Conservation (phyloP, 2,113 vertebrate genomes). For the rabbit (Oryctolagus cuniculus) region DNA sequence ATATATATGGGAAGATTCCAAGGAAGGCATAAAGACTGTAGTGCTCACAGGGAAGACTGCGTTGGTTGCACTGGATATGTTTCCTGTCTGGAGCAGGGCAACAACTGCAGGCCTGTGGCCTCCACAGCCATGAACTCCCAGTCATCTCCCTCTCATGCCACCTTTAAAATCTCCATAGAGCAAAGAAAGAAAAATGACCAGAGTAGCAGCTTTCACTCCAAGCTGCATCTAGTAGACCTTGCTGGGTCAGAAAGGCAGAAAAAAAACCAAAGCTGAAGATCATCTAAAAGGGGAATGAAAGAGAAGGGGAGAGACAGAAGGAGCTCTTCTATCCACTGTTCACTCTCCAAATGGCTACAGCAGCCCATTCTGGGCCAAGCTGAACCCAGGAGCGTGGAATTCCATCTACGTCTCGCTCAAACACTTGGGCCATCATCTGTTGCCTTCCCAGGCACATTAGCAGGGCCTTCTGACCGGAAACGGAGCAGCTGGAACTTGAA, state of each 20-base stretch:
- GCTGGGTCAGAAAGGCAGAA: constrained; percentile 99
- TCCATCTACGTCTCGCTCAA: no score
- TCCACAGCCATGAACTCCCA: constrained; percentile 98
- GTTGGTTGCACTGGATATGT: constrained; percentile 91
- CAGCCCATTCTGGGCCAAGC: no score
- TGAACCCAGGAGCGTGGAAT: no score
- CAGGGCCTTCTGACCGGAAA: no score
- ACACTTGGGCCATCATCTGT: no score
- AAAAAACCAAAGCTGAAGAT: constrained; percentile 97
- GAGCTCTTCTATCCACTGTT: no score
- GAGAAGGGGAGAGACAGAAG: no score
- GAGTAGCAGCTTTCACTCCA: constrained; percentile 89
- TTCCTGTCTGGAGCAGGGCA: constrained; percentile 95
- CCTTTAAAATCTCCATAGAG: constrained; percentile 96
- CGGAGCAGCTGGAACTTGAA: no score
- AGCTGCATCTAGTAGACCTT: constrained; percentile 97
- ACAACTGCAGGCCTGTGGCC: constrained; percentile 94
- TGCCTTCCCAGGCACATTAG: no score
- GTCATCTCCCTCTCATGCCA: constrained; percentile 97
- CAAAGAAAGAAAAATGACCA: constrained; percentile 93
- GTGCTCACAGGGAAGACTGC: constrained; percentile 94
- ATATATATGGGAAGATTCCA: constrained; percentile 96
- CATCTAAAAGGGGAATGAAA: constrained; percentile 92
- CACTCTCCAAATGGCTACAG: no score
- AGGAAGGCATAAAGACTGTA: constrained; percentile 98